A percentile compares a stretch with the other conserved stretches of the same genome.
phyloP scores from a whole-genome alignment of 2,797 vertebrate species.

The Synanceia verrucosa region DNA sequence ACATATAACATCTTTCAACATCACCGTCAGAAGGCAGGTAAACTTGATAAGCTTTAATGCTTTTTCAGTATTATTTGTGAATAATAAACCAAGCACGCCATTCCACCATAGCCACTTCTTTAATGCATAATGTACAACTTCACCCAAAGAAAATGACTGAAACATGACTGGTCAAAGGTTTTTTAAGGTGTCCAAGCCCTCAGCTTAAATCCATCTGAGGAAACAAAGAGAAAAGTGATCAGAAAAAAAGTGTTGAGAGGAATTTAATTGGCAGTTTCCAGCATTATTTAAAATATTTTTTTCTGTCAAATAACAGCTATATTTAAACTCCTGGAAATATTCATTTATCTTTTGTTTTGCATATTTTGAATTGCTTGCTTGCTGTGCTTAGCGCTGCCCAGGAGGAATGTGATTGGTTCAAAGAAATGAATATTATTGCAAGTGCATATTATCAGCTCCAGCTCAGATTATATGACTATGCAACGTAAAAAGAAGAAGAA shows the following conservation, averaged over 20 bases:
- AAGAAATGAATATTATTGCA: no score
- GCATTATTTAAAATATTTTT: neutral
- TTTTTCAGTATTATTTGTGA: neutral
- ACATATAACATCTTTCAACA: neutral
- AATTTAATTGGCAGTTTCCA: neutral
- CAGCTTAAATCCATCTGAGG: neutral
- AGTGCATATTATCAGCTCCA: no score
- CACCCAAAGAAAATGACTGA: neutral
- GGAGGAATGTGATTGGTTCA: no score
- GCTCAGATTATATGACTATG: no score
- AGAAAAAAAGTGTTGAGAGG: neutral
- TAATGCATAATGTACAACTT: slow-evolving; percentile 8
- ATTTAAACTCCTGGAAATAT: neutral
- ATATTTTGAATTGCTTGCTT: neutral
- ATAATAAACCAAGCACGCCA: neutral
- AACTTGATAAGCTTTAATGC: neutral
- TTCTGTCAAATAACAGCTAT: neutral
- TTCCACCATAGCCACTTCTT: neutral
- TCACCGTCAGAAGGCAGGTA: no score
- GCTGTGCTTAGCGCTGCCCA: no score
- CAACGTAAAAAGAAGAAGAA: no score
- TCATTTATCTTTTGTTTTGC: neutral
- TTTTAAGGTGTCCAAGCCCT: no score
- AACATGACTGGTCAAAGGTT: neutral
- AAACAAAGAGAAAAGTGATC: neutral